Evolutionary conservation across 2,113 vertebrate genomes (phyloP).

Genomic region (Gnathonemus longibarbis): DNA sequence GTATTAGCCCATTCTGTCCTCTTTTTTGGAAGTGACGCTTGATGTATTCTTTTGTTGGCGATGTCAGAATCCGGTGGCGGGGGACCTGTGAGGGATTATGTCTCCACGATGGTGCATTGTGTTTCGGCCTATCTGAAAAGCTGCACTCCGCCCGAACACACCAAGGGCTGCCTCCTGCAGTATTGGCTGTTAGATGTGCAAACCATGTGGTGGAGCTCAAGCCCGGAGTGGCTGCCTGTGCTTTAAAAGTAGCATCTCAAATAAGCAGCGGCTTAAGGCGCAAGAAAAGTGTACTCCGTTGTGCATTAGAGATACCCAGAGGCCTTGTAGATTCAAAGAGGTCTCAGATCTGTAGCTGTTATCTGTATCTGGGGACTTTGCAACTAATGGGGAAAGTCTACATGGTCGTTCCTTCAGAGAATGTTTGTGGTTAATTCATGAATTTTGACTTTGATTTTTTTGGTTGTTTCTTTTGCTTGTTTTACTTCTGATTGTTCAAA

Average conservation of each 20-base stretch:
- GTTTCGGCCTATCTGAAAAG: background rate
- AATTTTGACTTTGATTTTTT: constrained; percentile 12
- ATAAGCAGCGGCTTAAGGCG: constrained; percentile 36
- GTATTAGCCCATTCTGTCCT: constrained; percentile 37
- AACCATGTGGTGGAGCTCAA: constrained; percentile 13
- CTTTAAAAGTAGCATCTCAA: constrained; percentile 47
- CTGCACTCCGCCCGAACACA: background rate
- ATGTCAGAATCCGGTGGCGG: constrained; percentile 43
- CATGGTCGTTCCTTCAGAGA: constrained; percentile 40
- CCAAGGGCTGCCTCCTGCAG: constrained; percentile 24
- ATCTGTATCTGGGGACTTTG: constrained; percentile 22
- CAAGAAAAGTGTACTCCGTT: constrained; percentile 44
- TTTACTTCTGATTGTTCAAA: background rate
- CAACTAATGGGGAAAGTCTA: constrained; percentile 44
- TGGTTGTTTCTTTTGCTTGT: background rate
- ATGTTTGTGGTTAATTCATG: constrained; percentile 29
- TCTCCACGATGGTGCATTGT: background rate
- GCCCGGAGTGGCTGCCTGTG: constrained; percentile 38
- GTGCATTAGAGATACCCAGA: constrained; percentile 36
- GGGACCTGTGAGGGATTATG: constrained; percentile 6
- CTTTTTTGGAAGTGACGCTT: constrained; percentile 40
- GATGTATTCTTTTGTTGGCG: constrained; percentile 49
- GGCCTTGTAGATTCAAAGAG: constrained; percentile 49
- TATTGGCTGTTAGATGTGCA: constrained; percentile 23
- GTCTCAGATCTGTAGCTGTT: constrained; percentile 47